These are phyloP conservation scores for Troides oblongomaculatus DNA, from an alignment of 2,888 invertebrate species.

Conservation along the genomic window DNA sequence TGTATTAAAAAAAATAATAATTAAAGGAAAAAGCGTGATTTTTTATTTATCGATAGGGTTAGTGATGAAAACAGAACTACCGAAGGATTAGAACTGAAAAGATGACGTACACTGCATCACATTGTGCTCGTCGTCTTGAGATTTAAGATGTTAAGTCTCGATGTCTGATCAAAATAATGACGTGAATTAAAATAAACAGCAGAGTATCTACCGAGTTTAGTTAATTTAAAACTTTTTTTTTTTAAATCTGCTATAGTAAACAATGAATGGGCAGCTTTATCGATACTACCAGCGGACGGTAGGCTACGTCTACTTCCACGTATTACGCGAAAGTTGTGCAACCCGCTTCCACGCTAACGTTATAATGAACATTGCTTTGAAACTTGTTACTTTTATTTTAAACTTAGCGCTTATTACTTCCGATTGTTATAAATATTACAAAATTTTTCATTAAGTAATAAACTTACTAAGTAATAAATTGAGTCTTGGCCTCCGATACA, in stretches of 20 bases:
- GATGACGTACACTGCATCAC: too few relatives aligned
- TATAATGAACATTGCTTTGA: conserved; percentile 7
- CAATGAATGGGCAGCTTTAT: conserved; percentile 33
- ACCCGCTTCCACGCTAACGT: conserved; percentile 35
- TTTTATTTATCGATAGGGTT: too few relatives aligned
- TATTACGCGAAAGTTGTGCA: conserved; percentile 56
- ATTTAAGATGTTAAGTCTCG: too few relatives aligned
- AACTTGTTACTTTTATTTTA: conserved; percentile 9
- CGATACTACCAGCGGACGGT: conserved; percentile 33
- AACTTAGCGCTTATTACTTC: not conserved
- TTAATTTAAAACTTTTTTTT: not conserved
- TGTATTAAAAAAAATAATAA: too few relatives aligned
- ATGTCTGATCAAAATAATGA: too few relatives aligned
- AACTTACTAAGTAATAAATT: not conserved
- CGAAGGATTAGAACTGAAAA: too few relatives aligned
- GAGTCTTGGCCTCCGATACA: too few relatives aligned
- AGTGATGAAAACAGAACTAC: too few relatives aligned
- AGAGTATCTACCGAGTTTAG: not conserved
- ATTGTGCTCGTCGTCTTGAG: too few relatives aligned
- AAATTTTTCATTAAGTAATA: not conserved
- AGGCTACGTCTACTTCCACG: conserved; percentile 51
- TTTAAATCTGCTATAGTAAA: not conserved
- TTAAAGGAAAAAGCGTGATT: too few relatives aligned
- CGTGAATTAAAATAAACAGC: not conserved
- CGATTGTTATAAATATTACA: not conserved